These are phyloP conservation scores for Lasioglossum oenotherae DNA, from an alignment of 2,888 invertebrate species.

Conservation along the genomic window DNA sequence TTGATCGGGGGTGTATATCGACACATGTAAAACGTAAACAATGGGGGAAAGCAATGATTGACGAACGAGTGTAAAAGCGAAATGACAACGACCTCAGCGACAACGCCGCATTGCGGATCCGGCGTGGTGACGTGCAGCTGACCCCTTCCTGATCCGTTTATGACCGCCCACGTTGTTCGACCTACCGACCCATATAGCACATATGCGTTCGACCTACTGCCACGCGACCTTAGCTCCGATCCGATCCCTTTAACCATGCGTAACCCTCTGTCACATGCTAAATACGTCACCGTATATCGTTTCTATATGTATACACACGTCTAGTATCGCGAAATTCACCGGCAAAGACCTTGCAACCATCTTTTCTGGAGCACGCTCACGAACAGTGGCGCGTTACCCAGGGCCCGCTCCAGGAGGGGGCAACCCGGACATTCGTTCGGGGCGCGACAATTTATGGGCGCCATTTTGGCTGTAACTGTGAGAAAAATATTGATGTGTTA, in stretches of 20 bases:
- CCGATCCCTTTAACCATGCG: conserved; percentile 11
- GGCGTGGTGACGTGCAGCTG: conserved; percentile 80
- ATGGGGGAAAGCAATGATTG: not conserved
- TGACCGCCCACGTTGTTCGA: conserved; percentile 61
- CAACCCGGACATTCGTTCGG: too few relatives aligned
- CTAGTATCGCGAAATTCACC: not conserved
- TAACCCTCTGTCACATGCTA: conserved; percentile 9
- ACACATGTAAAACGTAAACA: not conserved
- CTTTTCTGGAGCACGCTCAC: not conserved
- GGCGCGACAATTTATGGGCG: too few relatives aligned
- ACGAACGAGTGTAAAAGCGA: conserved; percentile 16
- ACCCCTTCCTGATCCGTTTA: conserved; percentile 68
- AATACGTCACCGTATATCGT: not conserved
- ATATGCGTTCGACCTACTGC: conserved; percentile 51
- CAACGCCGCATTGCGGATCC: conserved; percentile 84
- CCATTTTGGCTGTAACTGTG: too few relatives aligned
- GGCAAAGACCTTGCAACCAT: not conserved
- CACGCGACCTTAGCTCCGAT: conserved; percentile 22
- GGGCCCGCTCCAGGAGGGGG: too few relatives aligned
- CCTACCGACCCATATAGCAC: conserved; percentile 58
- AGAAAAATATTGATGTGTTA: too few relatives aligned
- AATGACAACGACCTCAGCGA: conserved; percentile 64
- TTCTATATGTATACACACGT: not conserved
- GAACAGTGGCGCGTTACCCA: too few relatives aligned
- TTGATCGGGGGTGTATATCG: too few relatives aligned